Evolutionary conservation across 2,888 invertebrate species (phyloP), one percentile per base, ranked within the genome.

Genomic region (Dione juno): DNA sequence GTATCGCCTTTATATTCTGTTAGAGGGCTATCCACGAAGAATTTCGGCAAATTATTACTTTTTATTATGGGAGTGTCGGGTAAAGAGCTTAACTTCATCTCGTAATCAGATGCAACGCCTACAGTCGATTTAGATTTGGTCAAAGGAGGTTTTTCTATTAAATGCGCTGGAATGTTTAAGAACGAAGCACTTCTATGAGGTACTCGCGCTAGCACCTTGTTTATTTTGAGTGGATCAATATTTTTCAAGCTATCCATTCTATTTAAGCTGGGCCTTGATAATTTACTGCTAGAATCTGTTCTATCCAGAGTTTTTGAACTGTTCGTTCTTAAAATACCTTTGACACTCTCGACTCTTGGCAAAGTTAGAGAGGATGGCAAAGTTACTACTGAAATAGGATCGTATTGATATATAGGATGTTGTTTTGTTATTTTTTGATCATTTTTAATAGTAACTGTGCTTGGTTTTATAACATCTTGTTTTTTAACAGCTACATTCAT

Each of bases 161-260:
- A 78, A 78, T 93, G 90, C 68, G 88, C 88, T 7, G 93, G 92
- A 53, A 93, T 89, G 37, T 93, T 93, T 1, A 93, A 76, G 82
- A 92, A 93, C 0, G 93, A 93, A 0, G 93, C 93, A 57, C 93
- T 93, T 78, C 92, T 85, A 72, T 91, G 89, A 1, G 93, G 93
- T 3, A 93, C 87, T 77, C 91, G 86, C 0, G 88, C 80, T 71
- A 93, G 73, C 0, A 93, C 88, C 74, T 86, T 93, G 63, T 89
- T 93, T 0, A 93, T 84, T 80, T 89, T 90, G 3, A 76, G 82
- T 0, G 92, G 89, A 72, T 92, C 92, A 58, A 93, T 87, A 71
- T 80, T 90, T 66, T 92, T 93, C 5, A 92, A 79, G 69, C 93
- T 93, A 52, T 93, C 93, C 0, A 93, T 93, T 80, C 93, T 83